Percentiles rank a stretch among this genome's conserved stretches.
Evolutionary conservation across 1,140 invertebrate genomes (phyloP).

Genomic region (Diprion similis): DNA sequence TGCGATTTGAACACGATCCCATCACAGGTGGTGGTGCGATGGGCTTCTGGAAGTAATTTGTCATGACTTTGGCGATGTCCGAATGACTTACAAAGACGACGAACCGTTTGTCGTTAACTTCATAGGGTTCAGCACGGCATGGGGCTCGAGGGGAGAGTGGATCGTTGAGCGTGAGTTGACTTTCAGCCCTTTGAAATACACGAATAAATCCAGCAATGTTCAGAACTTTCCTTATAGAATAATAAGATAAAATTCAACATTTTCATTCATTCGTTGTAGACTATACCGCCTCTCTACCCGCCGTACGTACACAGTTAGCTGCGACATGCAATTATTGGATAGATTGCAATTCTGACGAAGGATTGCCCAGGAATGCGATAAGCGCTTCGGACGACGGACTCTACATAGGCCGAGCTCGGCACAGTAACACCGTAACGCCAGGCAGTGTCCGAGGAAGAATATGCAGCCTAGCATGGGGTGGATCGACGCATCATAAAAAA

Average conservation of each 20-base stretch:
- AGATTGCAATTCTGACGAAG: conserved; percentile 38
- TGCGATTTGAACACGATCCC: too few relatives aligned
- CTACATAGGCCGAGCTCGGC: conserved; percentile 43
- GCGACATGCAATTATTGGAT: conserved; percentile 44
- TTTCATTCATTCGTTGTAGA: conserved; percentile 22
- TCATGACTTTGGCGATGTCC: conserved; percentile 31
- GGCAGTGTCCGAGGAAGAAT: conserved; percentile 36
- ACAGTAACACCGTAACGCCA: conserved; percentile 40
- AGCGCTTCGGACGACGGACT: conserved; percentile 41
- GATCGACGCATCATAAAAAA: conserved; percentile 35
- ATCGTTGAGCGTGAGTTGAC: conserved; percentile 37
- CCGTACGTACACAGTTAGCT: conserved; percentile 39
- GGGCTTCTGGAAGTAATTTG: conserved; percentile 39
- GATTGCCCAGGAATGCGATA: conserved; percentile 41
- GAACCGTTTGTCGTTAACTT: conserved; percentile 50
- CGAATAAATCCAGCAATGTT: neutral
- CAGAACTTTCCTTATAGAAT: neutral
- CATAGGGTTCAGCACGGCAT: conserved; percentile 47
- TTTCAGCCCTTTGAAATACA: neutral
- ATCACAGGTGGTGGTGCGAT: conserved; percentile 44
- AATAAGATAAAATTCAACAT: neutral
- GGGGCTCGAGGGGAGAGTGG: conserved; percentile 47
- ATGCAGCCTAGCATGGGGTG: conserved; percentile 42
- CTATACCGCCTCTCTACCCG: conserved; percentile 37
- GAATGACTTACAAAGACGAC: conserved; percentile 42